Evolutionary conservation across 1,140 invertebrate genomes (phyloP), one percentile per base, ranked within the genome.

Genomic region (Eriosoma lanigerum): DNA sequence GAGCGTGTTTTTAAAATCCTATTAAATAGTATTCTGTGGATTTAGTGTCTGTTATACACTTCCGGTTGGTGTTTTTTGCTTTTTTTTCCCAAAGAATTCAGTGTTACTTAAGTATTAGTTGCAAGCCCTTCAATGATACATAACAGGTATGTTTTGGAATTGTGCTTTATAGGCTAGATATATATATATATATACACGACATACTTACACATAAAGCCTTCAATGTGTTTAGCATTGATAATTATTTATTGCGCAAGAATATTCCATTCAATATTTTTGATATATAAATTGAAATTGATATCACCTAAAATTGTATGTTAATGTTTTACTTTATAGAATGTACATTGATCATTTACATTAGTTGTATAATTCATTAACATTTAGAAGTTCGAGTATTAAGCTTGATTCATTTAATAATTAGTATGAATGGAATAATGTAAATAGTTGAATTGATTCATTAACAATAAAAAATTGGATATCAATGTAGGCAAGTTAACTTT

Each of bases 1-100:
- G 75, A 78, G 52, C 56, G 56, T 78, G 72, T 76, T 76, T 72
- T 76, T 58, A 76, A 76, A 58, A 76, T 58, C 72, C 29, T 58
- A 56, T 76, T 76, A 56, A 76, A 76, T 76, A 12, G 29, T 76
- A 56, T 76, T 76, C 32, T 38, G 26, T 29, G 29, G 72, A 19
- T 15, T 76, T 76, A 44, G 72, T 58, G 56, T 54, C 54, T 58
- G 72, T 58, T 58, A 10, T 76, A 44, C 52, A 58, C 54, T 76
- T 76, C 72, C 72, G 72, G 72, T 76, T 58, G 32, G n/a, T 44
- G 52, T 58, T 76, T 76, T 76, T 76, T 19, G 32, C 52, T 76
- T 44, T 58, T 24, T 56, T 68, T 68, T 68, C 8, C 32, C 8
- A 48, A 17, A 72, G 17, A 50, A 52, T 72, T 72, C 50, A 72